Base-by-base conservation (phyloP, 1,140 invertebrate species). In the Hyles euphorbiae region DNA sequence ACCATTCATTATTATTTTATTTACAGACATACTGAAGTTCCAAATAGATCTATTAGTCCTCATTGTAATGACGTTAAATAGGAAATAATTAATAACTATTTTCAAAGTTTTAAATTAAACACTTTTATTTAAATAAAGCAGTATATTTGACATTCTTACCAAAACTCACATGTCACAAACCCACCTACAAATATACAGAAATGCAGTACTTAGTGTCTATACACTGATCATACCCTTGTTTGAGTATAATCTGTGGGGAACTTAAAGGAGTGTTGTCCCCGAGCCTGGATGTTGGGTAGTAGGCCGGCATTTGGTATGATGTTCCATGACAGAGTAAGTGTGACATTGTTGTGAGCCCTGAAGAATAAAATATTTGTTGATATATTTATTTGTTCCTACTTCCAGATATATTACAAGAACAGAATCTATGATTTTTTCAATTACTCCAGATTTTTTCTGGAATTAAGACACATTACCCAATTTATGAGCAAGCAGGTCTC, bases 291-390 rank as follows among this genome's bases (percentile, higher is more conserved):
- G 72, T 94, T 96, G 33, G 97, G 97, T 58, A 99, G 89, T 56
- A 96, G 90, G 46, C 98, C 98, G 71, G 98, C 98, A 91, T 99
- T 99, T 46, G 98, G 98, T 68, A 99, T 98, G 44, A 99, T 96
- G 87, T 99, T 99, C 97, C 98, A 99, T 0, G 96, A 97, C 10
- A 99, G 85, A n/a, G 93, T 95, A 53, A 99, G 89, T 3, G 97
- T 98, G 2, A 99, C 94, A 89, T 99, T 99, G 72, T 95, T 93
- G 84, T 99, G 98, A 51, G 94, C 96, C 76, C 96, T 98, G 90
- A 49, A 92, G 94, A 83, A 74, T 70, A 90, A 73, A 61, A 59
- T 68, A 63, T 59, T 59, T 60, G 50, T 47, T 40, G 48, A 45
- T 52, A 56, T 40, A 53, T 32, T 32, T 5, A 50, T 33, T 22